These are phyloP conservation scores for Clanis bilineata DNA, from an alignment of 2,888 invertebrate genomes.

Conservation along the genomic window DNA sequence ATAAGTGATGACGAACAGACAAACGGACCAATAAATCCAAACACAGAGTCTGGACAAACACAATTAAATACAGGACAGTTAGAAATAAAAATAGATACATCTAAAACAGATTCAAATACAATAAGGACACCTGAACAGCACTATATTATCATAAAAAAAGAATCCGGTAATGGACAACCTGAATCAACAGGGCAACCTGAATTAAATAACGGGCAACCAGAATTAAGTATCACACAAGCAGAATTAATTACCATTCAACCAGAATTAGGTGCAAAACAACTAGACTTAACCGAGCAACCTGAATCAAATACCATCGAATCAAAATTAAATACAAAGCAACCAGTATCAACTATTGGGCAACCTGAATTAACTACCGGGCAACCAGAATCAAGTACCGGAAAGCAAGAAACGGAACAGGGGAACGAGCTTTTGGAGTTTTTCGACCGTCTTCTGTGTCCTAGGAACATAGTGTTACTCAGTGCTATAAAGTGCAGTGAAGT, in stretches of 20 bases:
- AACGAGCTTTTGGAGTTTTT: constrained; percentile 52
- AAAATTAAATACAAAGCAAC: no score
- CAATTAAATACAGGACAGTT: no score
- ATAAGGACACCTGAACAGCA: no score
- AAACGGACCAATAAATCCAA: background rate
- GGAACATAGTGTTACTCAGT: constrained; percentile 63
- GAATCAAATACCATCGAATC: no score
- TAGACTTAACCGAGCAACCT: background rate
- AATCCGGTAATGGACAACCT: background rate
- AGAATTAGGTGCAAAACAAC: constrained; percentile 24
- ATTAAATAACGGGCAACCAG: no score
- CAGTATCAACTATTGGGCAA: no score
- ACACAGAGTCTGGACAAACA: background rate
- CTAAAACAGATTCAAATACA: no score
- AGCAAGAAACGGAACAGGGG: constrained; percentile 21
- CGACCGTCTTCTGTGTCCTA: constrained; percentile 62
- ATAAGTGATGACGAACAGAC: constrained; percentile 1
- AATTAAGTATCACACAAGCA: no score
- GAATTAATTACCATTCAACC: background rate
- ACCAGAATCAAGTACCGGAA: constrained; percentile 23
- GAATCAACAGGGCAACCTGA: background rate
- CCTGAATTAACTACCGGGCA: background rate
- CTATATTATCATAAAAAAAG: background rate
- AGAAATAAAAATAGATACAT: no score
- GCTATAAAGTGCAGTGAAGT: constrained; percentile 41